Evolutionary conservation across 2,113 vertebrate species (phyloP).

Genomic region (Lethenteron reissneri): DNA sequence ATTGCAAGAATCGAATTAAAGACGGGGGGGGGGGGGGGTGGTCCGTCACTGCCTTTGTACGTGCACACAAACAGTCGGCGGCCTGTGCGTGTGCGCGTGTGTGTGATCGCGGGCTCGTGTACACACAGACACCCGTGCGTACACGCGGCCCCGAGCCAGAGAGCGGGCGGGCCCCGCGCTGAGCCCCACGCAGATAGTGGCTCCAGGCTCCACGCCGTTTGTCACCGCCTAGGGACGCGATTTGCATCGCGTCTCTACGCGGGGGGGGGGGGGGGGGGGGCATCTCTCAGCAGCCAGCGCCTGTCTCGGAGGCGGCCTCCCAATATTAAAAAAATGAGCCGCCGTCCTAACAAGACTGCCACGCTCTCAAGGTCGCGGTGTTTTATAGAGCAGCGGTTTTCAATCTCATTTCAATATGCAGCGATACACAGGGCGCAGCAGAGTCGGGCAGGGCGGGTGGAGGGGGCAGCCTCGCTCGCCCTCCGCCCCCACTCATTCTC

Average conservation of each 20-base stretch:
- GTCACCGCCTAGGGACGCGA: background rate
- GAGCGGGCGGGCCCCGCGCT: too few relatives aligned
- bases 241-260: constrained; percentile 5
- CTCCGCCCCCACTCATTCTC: too few relatives aligned
- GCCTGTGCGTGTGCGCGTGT: background rate
- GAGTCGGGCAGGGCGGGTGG: too few relatives aligned
- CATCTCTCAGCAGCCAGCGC: constrained; percentile 6
- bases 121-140: background rate
- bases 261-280: too few relatives aligned
- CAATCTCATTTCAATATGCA: constrained; percentile 6
- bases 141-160: background rate
- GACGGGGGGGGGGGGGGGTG: too few relatives aligned
- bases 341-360: constrained; percentile 6
- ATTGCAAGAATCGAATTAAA: too few relatives aligned
- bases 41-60: too few relatives aligned
- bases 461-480: too few relatives aligned
- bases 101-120: background rate
- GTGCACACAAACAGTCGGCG: background rate
- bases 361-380: constrained; percentile 4
- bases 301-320: constrained; percentile 3
- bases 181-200: too few relatives aligned
- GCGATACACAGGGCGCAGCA: background rate
- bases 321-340: constrained; percentile 1
- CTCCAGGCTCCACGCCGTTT: too few relatives aligned
- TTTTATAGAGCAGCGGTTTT: background rate